A percentile compares a stretch with the other conserved stretches of the same genome.
phyloP scores from a whole-genome alignment of 2,888 invertebrate genomes.

The Sycophila texana region DNA sequence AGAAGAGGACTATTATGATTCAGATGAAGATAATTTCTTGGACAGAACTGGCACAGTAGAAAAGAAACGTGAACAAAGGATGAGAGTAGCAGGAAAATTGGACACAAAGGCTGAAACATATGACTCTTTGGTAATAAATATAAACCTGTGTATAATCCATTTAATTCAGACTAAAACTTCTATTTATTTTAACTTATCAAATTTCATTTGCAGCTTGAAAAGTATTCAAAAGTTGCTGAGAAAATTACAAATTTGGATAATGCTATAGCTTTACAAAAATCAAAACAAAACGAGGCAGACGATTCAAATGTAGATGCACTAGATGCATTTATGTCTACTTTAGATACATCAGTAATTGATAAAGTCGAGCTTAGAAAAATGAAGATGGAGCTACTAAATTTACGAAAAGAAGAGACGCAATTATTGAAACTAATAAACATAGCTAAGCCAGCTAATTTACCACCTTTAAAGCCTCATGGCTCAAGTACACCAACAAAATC shows the following conservation, averaged over 20 bases:
- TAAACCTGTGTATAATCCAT: not conserved
- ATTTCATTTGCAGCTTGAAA: constrained; percentile 78
- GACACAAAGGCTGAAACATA: constrained; percentile 82
- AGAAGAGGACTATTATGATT: constrained; percentile 94
- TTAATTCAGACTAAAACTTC: constrained; percentile 14
- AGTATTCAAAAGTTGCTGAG: constrained; percentile 77
- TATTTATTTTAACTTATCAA: constrained; percentile 27
- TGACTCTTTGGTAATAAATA: constrained; percentile 79
- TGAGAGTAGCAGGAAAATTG: constrained; percentile 79
- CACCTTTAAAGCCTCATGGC: constrained; percentile 74
- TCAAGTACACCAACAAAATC: constrained; percentile 21
- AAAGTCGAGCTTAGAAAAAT: constrained; percentile 81
- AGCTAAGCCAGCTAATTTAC: constrained; percentile 82
- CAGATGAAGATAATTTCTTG: constrained; percentile 96
- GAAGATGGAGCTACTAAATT: constrained; percentile 82
- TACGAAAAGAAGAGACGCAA: constrained; percentile 83
- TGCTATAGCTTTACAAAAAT: constrained; percentile 76
- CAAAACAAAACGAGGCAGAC: constrained; percentile 66
- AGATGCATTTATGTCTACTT: constrained; percentile 88
- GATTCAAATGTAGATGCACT: constrained; percentile 83
- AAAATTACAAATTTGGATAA: constrained; percentile 80
- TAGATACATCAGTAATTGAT: constrained; percentile 77
- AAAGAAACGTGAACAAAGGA: constrained; percentile 87
- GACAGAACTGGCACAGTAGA: constrained; percentile 97
- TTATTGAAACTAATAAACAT: constrained; percentile 85